Percentiles rank a stretch among this genome's conserved stretches.
These are phyloP conservation scores for Sylvia atricapilla DNA, from an alignment of 2,113 vertebrate species.

Conservation along the genomic window DNA sequence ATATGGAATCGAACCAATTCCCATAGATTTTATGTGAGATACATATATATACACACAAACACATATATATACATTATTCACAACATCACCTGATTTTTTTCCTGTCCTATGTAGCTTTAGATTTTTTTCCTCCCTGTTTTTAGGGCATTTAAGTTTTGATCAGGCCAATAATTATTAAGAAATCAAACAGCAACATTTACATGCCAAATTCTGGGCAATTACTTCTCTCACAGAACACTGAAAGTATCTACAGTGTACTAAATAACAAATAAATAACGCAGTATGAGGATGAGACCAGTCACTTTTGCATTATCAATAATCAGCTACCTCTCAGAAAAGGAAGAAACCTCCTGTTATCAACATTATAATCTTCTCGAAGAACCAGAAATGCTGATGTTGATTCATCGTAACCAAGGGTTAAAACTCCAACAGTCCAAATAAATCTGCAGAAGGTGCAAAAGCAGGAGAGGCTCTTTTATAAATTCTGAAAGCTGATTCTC, in stretches of 20 bases:
- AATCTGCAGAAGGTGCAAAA: background rate
- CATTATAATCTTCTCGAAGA: background rate
- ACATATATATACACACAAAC: background rate
- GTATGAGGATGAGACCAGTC: background rate
- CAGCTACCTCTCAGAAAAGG: background rate
- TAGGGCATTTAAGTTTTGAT: conserved; percentile 3
- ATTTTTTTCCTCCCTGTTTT: background rate
- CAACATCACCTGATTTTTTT: background rate
- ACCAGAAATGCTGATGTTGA: background rate
- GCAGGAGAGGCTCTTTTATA: background rate
- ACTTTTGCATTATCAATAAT: background rate
- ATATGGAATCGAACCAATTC: background rate
- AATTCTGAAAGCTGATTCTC: background rate
- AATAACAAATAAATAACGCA: background rate
- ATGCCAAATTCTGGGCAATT: conserved; percentile 51
- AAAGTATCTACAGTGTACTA: background rate
- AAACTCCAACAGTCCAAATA: background rate
- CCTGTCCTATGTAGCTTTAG: background rate
- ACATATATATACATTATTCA: background rate
- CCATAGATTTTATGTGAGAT: background rate
- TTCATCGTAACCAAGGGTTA: background rate
- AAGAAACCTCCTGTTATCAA: background rate
- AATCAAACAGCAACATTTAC: conserved; percentile 47
- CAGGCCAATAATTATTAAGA: conserved; percentile 41
- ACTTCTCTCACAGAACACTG: conserved; percentile 28